Evolutionary conservation across 2,113 vertebrate species (phyloP).

Genomic region (Brachyhypopomus gauderio): DNA sequence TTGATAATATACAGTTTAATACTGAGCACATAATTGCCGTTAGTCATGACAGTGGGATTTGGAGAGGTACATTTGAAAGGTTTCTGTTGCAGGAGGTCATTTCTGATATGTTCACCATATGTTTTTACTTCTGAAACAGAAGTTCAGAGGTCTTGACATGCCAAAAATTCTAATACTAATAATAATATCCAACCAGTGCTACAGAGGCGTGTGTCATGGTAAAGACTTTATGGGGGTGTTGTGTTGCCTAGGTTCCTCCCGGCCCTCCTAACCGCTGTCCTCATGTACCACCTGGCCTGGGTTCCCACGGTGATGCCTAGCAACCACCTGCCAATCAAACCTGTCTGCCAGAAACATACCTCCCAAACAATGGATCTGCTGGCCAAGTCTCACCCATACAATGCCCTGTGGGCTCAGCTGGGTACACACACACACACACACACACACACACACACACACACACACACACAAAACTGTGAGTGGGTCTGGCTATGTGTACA

Average conservation of each 20-base stretch:
- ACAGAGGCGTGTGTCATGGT: too few species aligned
- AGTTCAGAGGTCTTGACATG: too few species aligned
- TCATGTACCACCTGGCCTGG: constrained; percentile 88
- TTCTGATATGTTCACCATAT: too few species aligned
- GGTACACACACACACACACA: constrained; percentile 64
- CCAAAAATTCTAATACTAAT: too few species aligned
- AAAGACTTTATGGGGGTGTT: neutral
- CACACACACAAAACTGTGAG: neutral
- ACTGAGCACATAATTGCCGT: too few species aligned
- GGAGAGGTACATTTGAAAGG: too few species aligned
- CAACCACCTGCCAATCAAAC: constrained; percentile 80
- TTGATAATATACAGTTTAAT: too few species aligned
- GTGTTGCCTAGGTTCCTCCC: constrained; percentile 79
- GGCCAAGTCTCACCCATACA: constrained; percentile 86
- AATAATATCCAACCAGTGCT: too few species aligned
- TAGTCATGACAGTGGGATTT: too few species aligned
- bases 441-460: neutral
- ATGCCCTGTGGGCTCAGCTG: constrained; percentile 88
- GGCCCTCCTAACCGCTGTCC: constrained; percentile 83
- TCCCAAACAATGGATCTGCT: constrained; percentile 81
- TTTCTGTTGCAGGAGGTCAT: too few species aligned
- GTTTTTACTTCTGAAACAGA: too few species aligned
- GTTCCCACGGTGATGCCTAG: constrained; percentile 88
- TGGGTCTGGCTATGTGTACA: too few species aligned
- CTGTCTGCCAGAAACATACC: constrained; percentile 81